phyloP scores from a whole-genome alignment of 2,113 vertebrate genomes.

The Cervus canadensis region DNA sequence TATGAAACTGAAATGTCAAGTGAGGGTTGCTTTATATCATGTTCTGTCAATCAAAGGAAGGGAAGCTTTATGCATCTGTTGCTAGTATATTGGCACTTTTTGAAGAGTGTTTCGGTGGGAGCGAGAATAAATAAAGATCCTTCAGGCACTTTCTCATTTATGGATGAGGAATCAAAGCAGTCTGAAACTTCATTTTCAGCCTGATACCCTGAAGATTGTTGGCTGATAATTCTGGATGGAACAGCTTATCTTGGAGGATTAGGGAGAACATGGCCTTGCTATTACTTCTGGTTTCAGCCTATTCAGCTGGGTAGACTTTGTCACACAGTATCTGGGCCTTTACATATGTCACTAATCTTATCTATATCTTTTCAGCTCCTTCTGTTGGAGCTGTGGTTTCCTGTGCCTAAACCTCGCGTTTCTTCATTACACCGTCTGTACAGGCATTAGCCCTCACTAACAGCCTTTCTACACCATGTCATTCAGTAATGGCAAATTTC shows the following conservation, averaged over 20 bases:
- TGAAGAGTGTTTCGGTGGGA: constrained; percentile 89
- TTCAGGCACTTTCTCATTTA: constrained; percentile 92
- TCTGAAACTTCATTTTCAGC: constrained; percentile 91
- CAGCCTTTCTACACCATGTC: constrained; percentile 80
- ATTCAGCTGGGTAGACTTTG: constrained; percentile 86
- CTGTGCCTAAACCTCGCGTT: constrained; percentile 83
- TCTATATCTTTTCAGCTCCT: constrained; percentile 89
- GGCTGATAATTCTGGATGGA: constrained; percentile 91
- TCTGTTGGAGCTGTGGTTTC: constrained; percentile 84
- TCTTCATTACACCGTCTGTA: constrained; percentile 83
- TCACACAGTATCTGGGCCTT: constrained; percentile 87
- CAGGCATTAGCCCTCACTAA: constrained; percentile 80
- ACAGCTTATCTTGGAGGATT: constrained; percentile 90
- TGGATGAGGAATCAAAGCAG: constrained; percentile 90
- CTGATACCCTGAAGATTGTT: constrained; percentile 90
- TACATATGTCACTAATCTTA: constrained; percentile 92
- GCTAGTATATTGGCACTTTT: constrained; percentile 90
- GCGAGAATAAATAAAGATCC: constrained; percentile 90
- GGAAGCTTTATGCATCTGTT: constrained; percentile 88
- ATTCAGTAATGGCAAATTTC: constrained; percentile 81
- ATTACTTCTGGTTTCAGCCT: constrained; percentile 87
- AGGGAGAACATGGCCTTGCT: constrained; percentile 88
- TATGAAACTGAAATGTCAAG: constrained; percentile 91
- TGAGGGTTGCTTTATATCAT: constrained; percentile 88
- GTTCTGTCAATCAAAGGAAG: constrained; percentile 88